Evolutionary conservation across 2,888 invertebrate species (phyloP), one percentile per base, ranked within the genome.

Genomic region (Lasioglossum marginatum): DNA sequence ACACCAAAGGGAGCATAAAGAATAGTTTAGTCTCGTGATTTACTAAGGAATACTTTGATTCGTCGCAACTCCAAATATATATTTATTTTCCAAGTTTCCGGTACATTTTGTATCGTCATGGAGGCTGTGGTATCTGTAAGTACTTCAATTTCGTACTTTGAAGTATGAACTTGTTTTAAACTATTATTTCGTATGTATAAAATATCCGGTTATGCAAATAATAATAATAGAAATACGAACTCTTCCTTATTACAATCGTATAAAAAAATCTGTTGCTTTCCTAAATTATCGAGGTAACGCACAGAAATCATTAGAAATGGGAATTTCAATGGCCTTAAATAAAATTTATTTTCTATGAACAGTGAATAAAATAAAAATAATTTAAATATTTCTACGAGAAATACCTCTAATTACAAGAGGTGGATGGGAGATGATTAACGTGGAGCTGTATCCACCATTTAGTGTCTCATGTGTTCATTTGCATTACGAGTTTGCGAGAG

Each of bases 61-160:
- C 48, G 31, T 27, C 75, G 34, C 60, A 80, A 68, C 60, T 84
- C 68, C 43, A 72, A 72, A 78, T 70, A 79, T 66, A 34, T 76
- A 34, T 80, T 74, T 37, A 43, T 83, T 82, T 77, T 70, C n/a
- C 70, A 52, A 77, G 72, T 81, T 81, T 43, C n/a, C 70, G 48
- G 63, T 80, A 63, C 34, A 78, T 31, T 73, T 71, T 77, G 12
- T 71, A n/a, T 34, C n/a, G 60, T 70, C 34, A 94, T 95, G 95
- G 95, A 95, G 83, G 92, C 91, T 74, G 80, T 94, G 37, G 92
- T 91, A 84, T 89, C 91, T 86, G 95, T 95, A 90, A 94, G 94
- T 94, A 91, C 14, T 48, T 10, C 27, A 74, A 27, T n/a, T 14
- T 74, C 14, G 27, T 31, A 77, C 45, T 79, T 78, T 68, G 14